Evolutionary conservation across 2,797 vertebrate species (phyloP), one percentile per base, ranked within the genome.

Genomic region (Sebastes matsubarae): DNA sequence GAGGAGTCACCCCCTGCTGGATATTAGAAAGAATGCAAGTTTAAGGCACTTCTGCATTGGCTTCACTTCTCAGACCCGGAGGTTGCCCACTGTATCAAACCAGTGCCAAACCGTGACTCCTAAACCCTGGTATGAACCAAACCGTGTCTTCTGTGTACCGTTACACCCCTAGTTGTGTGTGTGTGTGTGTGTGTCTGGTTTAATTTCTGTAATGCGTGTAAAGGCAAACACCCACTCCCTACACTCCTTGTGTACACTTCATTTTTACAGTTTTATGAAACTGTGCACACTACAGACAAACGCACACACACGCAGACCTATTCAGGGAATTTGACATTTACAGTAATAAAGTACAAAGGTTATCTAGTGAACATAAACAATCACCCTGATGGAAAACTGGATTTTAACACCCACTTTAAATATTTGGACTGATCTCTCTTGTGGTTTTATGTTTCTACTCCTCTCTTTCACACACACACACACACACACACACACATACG

Each of bases 321-420:
- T 32, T 72, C 12, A 46, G 5, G 67, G 32, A 61, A 69, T 54
- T 38, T 61, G 68, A 87, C 66, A 75, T 87, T 64, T 79, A 64
- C 71, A 66, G 46, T 65, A 18, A 14, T 55, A 22, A 50, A 59
- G 29, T 54, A 34, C 52, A 68, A 58, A 59, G 57, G 63, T 75
- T 57, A 73, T 77, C 59, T 38, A 46, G 79, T 73, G 18, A 84
- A 68, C 70, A 82, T 74, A 70, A 88, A 86, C 84, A 90, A 50
- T 74, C 38, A 60, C 60, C 66, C 63, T 71, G 63, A 85, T 85
- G 83, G 75, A 87, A 88, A 86, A 72, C 57, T 54, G 67, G 61
- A 79, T 81, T 77, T 81, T 63, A 82, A 78, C 80, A 73, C 38
- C 58, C 25, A 76, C 80, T 85, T 81, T 81, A 77, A 86, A 88